Percentiles rank a stretch among this genome's conserved stretches.
phyloP scores from a whole-genome alignment of 2,888 invertebrate genomes.

The Idaea aversata region DNA sequence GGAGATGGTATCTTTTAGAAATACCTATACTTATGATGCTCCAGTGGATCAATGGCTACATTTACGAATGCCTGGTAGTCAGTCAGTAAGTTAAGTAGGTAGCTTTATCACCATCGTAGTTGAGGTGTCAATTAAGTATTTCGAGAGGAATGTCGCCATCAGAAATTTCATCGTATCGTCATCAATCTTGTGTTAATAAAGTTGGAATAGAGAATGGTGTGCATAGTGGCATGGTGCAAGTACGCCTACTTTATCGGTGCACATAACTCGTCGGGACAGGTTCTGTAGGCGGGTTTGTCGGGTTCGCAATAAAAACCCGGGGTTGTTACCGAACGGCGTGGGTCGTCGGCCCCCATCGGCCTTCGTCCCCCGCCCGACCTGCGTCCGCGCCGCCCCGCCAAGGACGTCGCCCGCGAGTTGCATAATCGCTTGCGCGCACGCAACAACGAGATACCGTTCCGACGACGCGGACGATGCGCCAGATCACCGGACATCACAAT shows the following conservation, averaged over 20 bases:
- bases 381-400: constrained; percentile 46
- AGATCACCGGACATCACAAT: constrained; percentile 43
- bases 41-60: not conserved
- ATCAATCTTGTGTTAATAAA: constrained; percentile 22
- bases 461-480: constrained; percentile 40
- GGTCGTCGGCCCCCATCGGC: constrained; percentile 69
- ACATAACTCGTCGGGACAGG: constrained; percentile 55
- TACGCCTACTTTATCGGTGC: constrained; percentile 58
- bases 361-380: constrained; percentile 56
- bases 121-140: not conserved
- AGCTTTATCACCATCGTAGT: not conserved
- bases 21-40: not conserved
- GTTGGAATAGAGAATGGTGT: constrained; percentile 38
- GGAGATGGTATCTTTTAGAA: not conserved
- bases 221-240: constrained; percentile 46
- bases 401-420: constrained; percentile 72
- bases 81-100: not conserved
- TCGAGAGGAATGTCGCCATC: not conserved
- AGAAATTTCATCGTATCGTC: constrained; percentile 6
- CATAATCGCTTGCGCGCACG: constrained; percentile 67
- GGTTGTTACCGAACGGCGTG: constrained; percentile 42
- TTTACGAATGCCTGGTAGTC: not conserved
- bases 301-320: constrained; percentile 51
- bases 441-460: constrained; percentile 64
- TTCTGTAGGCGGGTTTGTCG: constrained; percentile 50